These are phyloP conservation scores for Diorhabda sublineata DNA, from an alignment of 1,140 invertebrate genomes.

Conservation along the genomic window DNA sequence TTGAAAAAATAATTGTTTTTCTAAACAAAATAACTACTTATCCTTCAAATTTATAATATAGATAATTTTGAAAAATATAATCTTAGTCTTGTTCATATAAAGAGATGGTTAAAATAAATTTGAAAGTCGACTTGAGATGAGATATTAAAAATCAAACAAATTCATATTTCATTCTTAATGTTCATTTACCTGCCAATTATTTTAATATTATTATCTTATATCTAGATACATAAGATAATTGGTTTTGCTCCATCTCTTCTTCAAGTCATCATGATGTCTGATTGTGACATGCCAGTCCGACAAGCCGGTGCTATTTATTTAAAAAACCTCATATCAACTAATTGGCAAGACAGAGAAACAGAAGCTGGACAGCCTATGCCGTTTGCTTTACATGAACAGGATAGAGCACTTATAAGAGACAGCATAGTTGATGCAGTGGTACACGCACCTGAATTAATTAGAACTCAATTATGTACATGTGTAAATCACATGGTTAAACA, in stretches of 20 bases:
- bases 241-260: constrained; percentile 91
- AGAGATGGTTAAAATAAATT: too few species aligned
- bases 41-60: too few species aligned
- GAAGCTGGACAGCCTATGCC: constrained; percentile 64
- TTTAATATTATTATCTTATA: too few species aligned
- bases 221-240: constrained; percentile 90
- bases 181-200: too few species aligned
- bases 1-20: too few species aligned
- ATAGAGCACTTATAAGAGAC: constrained; percentile 83
- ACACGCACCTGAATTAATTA: constrained; percentile 83
- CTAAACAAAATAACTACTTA: too few species aligned
- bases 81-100: too few species aligned
- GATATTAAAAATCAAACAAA: too few species aligned
- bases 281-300: constrained; percentile 85
- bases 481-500: constrained; percentile 89
- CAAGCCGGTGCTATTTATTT: constrained; percentile 96
- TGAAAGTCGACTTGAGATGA: too few species aligned
- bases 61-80: too few species aligned
- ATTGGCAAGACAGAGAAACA: constrained; percentile 86
- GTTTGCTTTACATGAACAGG: constrained; percentile 94
- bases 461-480: constrained; percentile 86
- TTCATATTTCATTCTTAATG: too few species aligned
- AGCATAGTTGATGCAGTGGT: constrained; percentile 93
- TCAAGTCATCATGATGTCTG: constrained; percentile 87
- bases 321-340: constrained; percentile 88